Evolutionary conservation across 2,888 invertebrate species (phyloP).

Genomic region (Trisateles emortualis): DNA sequence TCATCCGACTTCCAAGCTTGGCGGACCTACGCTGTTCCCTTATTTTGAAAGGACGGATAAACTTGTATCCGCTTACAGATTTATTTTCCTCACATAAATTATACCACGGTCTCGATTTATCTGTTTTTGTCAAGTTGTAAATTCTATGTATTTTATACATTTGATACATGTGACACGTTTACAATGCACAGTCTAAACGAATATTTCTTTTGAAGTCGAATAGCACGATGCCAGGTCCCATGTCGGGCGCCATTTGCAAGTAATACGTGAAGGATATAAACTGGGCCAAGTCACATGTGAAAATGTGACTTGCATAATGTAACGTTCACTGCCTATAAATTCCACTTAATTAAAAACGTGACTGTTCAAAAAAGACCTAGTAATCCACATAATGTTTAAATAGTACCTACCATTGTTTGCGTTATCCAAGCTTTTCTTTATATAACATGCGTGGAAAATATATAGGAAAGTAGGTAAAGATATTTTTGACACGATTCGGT

Average conservation of each 20-base stretch:
- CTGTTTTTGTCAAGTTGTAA: slow-evolving; percentile 51
- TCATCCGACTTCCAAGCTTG: slow-evolving; percentile 70
- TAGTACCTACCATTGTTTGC: slow-evolving; percentile 25
- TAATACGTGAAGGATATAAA: slow-evolving; percentile 56
- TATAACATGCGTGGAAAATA: slow-evolving; percentile 8
- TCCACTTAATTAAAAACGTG: slow-evolving; percentile 77
- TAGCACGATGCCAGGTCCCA: slow-evolving; percentile 35
- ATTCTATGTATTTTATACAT: slow-evolving; percentile 48
- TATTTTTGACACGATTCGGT: slow-evolving; percentile 19
- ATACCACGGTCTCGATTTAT: slow-evolving; percentile 58
- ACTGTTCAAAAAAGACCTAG: slow-evolving; percentile 56
- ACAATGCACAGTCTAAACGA: slow-evolving; percentile 32
- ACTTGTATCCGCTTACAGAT: slow-evolving; percentile 75
- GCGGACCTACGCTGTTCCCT: slow-evolving; percentile 65
- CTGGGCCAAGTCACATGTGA: slow-evolving; percentile 61
- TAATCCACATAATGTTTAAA: slow-evolving; percentile 42
- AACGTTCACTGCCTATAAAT: slow-evolving; percentile 62
- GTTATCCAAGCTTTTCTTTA: slow-evolving; percentile 25
- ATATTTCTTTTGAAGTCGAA: slow-evolving; percentile 34
- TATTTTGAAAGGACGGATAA: slow-evolving; percentile 76
- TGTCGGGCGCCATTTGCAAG: slow-evolving; percentile 59
- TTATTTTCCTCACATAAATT: slow-evolving; percentile 73
- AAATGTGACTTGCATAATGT: slow-evolving; percentile 65
- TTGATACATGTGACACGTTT: slow-evolving; percentile 32
- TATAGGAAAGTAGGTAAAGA: slow-evolving; percentile 9